A percentile compares a stretch with the other conserved stretches of the same genome.
These are phyloP conservation scores for Drosophila elegans DNA, from an alignment of 1,140 invertebrate genomes.

Conservation along the genomic window DNA sequence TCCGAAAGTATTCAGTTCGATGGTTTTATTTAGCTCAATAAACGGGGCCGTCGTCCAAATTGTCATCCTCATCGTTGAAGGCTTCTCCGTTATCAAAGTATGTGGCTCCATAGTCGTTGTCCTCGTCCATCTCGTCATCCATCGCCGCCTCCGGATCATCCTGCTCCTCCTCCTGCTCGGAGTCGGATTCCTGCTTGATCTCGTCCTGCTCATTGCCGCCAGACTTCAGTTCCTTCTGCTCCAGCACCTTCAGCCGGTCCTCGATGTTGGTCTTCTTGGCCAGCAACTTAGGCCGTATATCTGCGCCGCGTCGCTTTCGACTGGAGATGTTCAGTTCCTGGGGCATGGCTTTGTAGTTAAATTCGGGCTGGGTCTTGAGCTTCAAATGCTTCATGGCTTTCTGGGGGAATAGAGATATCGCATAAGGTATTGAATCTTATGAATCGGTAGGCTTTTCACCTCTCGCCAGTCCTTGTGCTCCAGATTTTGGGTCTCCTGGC, in stretches of 20 bases:
- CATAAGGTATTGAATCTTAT: background rate
- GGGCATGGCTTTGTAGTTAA: slow-evolving; percentile 87
- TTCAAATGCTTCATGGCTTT: slow-evolving; percentile 88
- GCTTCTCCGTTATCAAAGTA: slow-evolving; percentile 95
- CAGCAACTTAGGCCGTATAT: slow-evolving; percentile 35
- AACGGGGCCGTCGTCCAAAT: slow-evolving; percentile 91
- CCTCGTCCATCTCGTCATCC: slow-evolving; percentile 90
- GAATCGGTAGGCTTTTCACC: slow-evolving; percentile 3
- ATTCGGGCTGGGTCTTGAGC: slow-evolving; percentile 84
- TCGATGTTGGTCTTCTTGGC: slow-evolving; percentile 71
- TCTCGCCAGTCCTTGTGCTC: slow-evolving; percentile 73
- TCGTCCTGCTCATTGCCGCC: slow-evolving; percentile 86
- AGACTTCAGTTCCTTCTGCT: slow-evolving; percentile 87
- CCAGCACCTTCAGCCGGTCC: slow-evolving; percentile 85
- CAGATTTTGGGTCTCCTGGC: slow-evolving; percentile 85
- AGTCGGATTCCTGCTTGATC: slow-evolving; percentile 85
- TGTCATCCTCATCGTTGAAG: slow-evolving; percentile 94
- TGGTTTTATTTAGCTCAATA: slow-evolving; percentile 85
- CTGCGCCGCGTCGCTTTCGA: slow-evolving; percentile 53
- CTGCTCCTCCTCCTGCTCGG: slow-evolving; percentile 85
- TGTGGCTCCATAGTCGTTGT: slow-evolving; percentile 92
- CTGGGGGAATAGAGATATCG: slow-evolving; percentile 67
- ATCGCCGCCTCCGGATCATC: slow-evolving; percentile 86
- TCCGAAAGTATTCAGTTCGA: slow-evolving; percentile 36
- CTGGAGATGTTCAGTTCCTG: slow-evolving; percentile 85